Evolutionary conservation across 2,888 invertebrate species (phyloP), one percentile per base, ranked within the genome.

Genomic region (Blastobasis adustella): DNA sequence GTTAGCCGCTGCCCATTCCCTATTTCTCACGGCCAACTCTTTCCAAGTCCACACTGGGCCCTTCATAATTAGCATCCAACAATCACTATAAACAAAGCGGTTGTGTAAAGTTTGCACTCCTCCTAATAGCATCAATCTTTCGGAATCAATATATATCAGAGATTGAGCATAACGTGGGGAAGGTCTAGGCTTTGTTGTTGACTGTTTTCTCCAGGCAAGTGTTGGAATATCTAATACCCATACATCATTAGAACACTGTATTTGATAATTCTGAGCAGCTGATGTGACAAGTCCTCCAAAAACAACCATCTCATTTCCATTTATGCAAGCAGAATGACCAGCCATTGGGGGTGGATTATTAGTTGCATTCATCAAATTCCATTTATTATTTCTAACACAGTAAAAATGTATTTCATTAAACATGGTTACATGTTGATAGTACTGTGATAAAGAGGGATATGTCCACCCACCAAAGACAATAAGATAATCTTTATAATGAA

Each of bases 381-480:
- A 98, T 62, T 93, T 92, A 77, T 96, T 96, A 37, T 91, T 91
- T 56, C 86, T 87, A 37, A 96, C 93, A 77, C 94, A 94, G 72
- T 96, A 98, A 54, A 95, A 90, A 75, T 98, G 98, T 50, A 98
- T 90, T 82, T 98, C 97, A 79, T 96, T 96, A 76, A 97, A 98
- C 76, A 98, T 91, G 62, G 95, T 93, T 89, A 95, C 95, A 63
- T 93, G 94, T 78, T 95, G 95, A 74, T 95, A 94, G 47, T 94
- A 90, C 49, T 96, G 96, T 77, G 95, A 92, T 52, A 95, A 88
- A 58, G 96, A 94, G 37, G 97, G 97, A 81, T 97, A 96, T 8
- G 97, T 95, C 96, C 97, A 98, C 5, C 98, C 98, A 45, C 98
- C 98, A 88, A 97, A 98, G 50, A 99, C 86, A 56, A 96, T 90